Evolutionary conservation across 2,797 vertebrate genomes (phyloP).

Genomic region (Tarsius wallacei): DNA sequence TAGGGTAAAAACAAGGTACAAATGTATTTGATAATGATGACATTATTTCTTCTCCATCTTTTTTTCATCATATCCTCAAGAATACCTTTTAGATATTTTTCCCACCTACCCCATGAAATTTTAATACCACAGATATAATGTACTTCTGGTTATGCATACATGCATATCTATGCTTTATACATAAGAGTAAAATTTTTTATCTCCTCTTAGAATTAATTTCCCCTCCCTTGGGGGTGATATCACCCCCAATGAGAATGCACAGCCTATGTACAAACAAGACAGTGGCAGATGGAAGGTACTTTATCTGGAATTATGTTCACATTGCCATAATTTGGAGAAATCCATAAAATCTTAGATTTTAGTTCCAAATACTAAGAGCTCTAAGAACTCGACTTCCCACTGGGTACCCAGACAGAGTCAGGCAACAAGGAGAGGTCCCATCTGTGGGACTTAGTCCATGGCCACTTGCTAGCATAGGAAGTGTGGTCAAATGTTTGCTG

Average conservation of each 20-base stretch:
- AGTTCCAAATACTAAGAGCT: neutral
- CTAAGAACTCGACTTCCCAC: neutral
- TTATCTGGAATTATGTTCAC: neutral
- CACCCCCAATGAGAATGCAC: neutral
- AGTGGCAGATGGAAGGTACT: neutral
- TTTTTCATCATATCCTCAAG: neutral
- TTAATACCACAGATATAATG: neutral
- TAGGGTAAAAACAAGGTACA: neutral
- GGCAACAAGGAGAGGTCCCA: neutral
- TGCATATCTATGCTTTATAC: neutral
- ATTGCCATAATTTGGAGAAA: neutral
- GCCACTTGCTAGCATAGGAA: neutral
- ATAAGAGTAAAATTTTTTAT: neutral
- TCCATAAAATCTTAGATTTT: conserved; percentile 2
- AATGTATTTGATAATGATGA: neutral
- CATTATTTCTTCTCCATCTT: neutral
- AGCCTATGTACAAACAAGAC: neutral
- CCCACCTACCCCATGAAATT: neutral
- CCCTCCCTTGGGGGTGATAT: neutral
- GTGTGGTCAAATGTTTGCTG: neutral
- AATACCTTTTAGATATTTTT: neutral
- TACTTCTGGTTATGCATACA: neutral
- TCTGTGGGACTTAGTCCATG: neutral
- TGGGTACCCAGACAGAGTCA: neutral
- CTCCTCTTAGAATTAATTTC: neutral